These are phyloP conservation scores for Lydus trimaculatus DNA, from an alignment of 2,888 invertebrate genomes.

Conservation along the genomic window DNA sequence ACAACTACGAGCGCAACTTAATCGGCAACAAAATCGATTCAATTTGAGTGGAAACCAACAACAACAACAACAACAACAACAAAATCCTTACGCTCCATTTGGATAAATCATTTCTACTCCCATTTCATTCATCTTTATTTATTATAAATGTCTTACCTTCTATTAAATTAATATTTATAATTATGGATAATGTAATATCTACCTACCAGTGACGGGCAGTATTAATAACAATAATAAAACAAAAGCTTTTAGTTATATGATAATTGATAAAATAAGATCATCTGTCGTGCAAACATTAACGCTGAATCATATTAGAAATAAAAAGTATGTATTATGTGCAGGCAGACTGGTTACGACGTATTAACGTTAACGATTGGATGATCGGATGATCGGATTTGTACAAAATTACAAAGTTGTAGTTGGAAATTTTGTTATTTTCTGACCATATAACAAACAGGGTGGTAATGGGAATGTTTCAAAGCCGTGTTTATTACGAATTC, in stretches of 20 bases:
- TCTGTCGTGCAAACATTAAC: neutral
- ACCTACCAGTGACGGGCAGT: constrained; percentile 31
- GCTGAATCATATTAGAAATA: neutral
- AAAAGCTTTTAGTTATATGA: neutral
- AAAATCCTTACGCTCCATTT: constrained; percentile 44
- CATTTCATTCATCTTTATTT: constrained; percentile 1
- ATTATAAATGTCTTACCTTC: neutral
- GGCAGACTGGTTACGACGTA: neutral
- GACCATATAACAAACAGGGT: neutral
- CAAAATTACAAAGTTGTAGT: neutral
- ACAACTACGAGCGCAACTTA: constrained; percentile 46
- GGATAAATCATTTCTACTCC: constrained; percentile 32
- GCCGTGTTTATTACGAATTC: too few relatives aligned
- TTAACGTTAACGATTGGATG: neutral
- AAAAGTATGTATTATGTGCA: too few relatives aligned
- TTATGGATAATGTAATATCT: constrained; percentile 21
- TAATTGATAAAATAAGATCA: too few relatives aligned
- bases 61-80: constrained; percentile 27
- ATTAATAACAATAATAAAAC: constrained; percentile 16
- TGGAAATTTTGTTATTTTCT: constrained; percentile 8
- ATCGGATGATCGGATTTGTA: neutral
- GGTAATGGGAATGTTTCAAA: neutral
- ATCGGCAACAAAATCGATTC: constrained; percentile 52
- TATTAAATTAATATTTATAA: constrained; percentile 31
- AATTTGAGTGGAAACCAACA: constrained; percentile 37